Conservation (phyloP, 2,113 vertebrate genomes). For the Macroglossus sobrinus region DNA sequence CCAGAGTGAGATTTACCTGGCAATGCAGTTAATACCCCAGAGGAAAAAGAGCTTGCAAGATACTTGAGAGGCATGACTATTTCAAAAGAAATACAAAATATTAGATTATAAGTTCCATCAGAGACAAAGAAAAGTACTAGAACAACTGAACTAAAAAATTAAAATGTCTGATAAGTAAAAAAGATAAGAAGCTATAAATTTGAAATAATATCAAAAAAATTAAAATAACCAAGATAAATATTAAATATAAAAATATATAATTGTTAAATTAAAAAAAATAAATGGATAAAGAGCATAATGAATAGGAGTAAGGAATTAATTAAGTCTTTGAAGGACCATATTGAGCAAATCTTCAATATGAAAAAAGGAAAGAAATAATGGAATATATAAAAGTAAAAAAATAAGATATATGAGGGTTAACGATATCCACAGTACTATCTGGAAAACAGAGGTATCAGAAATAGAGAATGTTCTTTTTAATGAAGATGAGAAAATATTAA, state of each 20-base stretch:
- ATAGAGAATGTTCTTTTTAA: neutral
- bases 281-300: neutral
- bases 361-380: neutral
- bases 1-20: neutral
- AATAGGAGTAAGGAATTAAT: neutral
- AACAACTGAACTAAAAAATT: neutral
- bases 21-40: neutral
- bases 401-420: neutral
- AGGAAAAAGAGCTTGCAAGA: neutral
- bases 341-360: neutral
- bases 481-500: neutral
- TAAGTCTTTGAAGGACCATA: neutral
- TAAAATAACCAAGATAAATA: neutral
- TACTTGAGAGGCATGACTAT: neutral
- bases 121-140: neutral
- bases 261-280: neutral
- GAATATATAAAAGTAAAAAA: neutral
- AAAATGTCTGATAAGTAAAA: constrained; percentile 15
- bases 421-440: neutral
- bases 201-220: neutral
- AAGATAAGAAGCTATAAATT: neutral
- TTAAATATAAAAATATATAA: neutral
- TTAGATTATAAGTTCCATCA: neutral
- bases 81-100: neutral
- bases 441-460: neutral